Conservation (phyloP, 2,888 invertebrate genomes). For the Sphecodes monilicornis region DNA sequence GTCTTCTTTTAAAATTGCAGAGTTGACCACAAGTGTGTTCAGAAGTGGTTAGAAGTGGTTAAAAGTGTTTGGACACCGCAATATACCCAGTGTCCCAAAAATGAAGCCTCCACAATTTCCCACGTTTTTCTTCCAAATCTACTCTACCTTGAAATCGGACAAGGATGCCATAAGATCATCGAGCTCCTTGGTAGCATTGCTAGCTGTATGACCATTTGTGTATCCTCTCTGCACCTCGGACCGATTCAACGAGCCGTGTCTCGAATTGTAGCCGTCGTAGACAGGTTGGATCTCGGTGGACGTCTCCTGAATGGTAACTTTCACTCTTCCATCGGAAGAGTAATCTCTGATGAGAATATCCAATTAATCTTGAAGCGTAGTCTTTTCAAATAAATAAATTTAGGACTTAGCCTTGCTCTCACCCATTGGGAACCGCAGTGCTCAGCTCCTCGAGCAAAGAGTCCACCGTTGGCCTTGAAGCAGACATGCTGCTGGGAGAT, state of each 20-base stretch:
- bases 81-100: no score
- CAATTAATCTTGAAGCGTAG: not conserved
- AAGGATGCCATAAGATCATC: conserved; percentile 98
- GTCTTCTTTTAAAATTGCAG: no score
- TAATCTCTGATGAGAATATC: conserved; percentile 76
- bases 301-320: conserved; percentile 85
- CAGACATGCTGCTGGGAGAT: conserved; percentile 81
- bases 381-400: not conserved
- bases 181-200: conserved; percentile 96
- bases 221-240: conserved; percentile 75
- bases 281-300: conserved; percentile 82
- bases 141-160: conserved; percentile 95
- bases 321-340: conserved; percentile 82
- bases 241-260: conserved; percentile 75
- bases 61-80: not conserved
- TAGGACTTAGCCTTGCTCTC: conserved; percentile 46
- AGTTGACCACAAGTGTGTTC: no score
- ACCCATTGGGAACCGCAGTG: conserved; percentile 92
- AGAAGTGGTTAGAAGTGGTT: not conserved
- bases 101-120: no score
- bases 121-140: not conserved
- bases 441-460: conserved; percentile 95
- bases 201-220: conserved; percentile 86
- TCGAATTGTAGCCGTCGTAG: conserved; percentile 77
- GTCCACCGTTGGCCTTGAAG: conserved; percentile 92